phyloP scores from a whole-genome alignment of 2,113 vertebrate genomes.

The Erpornis zantholeuca region DNA sequence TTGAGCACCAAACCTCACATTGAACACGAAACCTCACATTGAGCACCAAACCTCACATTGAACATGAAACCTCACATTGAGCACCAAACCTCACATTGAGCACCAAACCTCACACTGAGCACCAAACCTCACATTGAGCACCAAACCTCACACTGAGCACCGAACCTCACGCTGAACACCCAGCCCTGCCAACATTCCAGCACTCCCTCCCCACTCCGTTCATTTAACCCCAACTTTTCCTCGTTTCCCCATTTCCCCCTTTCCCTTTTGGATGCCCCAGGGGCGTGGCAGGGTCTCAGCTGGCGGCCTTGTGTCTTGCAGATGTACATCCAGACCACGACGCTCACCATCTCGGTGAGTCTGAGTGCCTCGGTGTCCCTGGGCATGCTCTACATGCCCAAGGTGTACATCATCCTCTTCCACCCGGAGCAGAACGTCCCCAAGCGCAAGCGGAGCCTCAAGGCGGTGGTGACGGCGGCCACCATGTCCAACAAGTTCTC shows the following conservation, averaged over 20 bases:
- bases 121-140: no score
- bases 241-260: accelerated
- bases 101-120: no score
- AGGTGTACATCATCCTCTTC: conserved; percentile 96
- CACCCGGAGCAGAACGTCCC: conserved; percentile 97
- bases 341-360: conserved; percentile 94
- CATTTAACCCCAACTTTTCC: not conserved
- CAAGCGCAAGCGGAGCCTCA: conserved; percentile 95
- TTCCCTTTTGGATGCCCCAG: not conserved
- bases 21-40: no score
- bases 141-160: no score
- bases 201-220: accelerated
- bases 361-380: conserved; percentile 95
- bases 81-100: no score
- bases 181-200: not conserved
- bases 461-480: conserved; percentile 92
- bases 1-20: no score
- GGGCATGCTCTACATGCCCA: conserved; percentile 98
- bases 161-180: not conserved
- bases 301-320: conserved; percentile 59
- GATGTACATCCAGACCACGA: conserved; percentile 98
- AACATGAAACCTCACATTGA: no score
- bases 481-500: conserved; percentile 99
- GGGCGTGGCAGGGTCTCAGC: not conserved
- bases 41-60: no score